Conservation (phyloP, 2,797 vertebrate species). For the Parambassis ranga region DNA sequence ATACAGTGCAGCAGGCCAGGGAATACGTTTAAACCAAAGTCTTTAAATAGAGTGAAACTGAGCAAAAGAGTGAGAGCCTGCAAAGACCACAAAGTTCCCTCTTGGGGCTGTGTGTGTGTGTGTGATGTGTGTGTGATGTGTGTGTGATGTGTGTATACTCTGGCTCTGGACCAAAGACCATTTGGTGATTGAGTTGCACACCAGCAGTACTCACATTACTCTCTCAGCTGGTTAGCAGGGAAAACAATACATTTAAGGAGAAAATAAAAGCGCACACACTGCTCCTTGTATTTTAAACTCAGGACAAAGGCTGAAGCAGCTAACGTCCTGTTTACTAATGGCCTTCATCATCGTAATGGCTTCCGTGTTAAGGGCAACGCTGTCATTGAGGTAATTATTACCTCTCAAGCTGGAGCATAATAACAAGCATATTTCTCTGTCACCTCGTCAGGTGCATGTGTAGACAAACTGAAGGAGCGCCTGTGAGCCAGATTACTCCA, state of each 20-base stretch:
- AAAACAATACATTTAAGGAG: not conserved
- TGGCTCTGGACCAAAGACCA: conserved; percentile 30
- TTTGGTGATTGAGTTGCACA: conserved; percentile 23
- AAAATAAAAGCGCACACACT: not conserved
- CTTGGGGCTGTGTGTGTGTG: conserved; percentile 20
- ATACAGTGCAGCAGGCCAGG: not conserved
- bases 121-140: too few relatives aligned
- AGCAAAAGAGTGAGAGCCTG: conserved; percentile 11
- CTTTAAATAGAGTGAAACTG: conserved; percentile 22
- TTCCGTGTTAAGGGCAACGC: not conserved
- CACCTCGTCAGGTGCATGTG: conserved; percentile 22
- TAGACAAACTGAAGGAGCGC: conserved; percentile 8
- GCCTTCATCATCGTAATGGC: not conserved
- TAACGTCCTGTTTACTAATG: not conserved
- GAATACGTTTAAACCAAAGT: conserved; percentile 16
- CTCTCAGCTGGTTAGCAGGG: not conserved
- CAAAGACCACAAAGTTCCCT: conserved; percentile 40
- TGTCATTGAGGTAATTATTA: conserved; percentile 67
- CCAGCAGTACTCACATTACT: conserved; percentile 13
- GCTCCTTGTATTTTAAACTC: not conserved
- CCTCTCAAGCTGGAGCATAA: conserved; percentile 51
- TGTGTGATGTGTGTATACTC: conserved; percentile 31
- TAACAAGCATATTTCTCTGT: conserved; percentile 57
- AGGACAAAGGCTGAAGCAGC: not conserved
- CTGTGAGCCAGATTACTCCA: conserved; percentile 23